Base-by-base conservation (phyloP, 2,113 vertebrate genomes). In the Orcinus orca region DNA sequence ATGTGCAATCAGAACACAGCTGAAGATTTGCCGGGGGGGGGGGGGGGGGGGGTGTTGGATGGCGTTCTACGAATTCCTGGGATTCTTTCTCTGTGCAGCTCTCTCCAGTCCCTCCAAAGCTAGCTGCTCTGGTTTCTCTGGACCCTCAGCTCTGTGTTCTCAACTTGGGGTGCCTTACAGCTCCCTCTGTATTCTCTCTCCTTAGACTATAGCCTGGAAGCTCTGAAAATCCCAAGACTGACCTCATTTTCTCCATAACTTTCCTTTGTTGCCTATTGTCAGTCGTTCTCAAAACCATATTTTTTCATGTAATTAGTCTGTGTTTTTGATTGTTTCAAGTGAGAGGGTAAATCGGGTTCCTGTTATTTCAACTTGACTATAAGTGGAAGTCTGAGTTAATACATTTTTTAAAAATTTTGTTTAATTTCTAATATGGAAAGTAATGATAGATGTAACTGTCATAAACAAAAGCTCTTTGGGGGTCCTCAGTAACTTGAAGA, bases 321-420 rank as follows among this genome's bases (percentile, higher is more conserved):
- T 81, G 29, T 38, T 74, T 41, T 77, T 85, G 20, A 36, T 76
- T n/a, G 47, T 87, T 95, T 70, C 53, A 60, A 71, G 53, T 93
- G 29, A 93, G 47, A 44, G 14, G 20, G 26, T 79, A 83, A 95
- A 94, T 91, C 26, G 73, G 36, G 14, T 38, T 33, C 41, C 67
- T 90, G 4, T 84, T 70, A 15, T 12, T 84, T 92, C 31, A 67
- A 55, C 41, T 81, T 62, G 25, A 50, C 33, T 67, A 0, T 92
- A 89, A 44, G 38, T 88, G 44, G 25, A 89, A 80, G 85, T 95
- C 21, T 83, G 58, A 82, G 55, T 63, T 93, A 70, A 82, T 53
- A 17, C 2, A 4, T 50, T 36, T 91, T 29, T 31, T 0, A 0
- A 10, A 18, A 14, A 13, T 44, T 76, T 47, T 13, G 1, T 31